Conservation (phyloP, 2,113 vertebrate genomes). For the human (Homo sapiens) region GRCh38 chr14:43224001-43224500, state of each 20-base stretch:
- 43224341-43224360: not conserved
- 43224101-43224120: not conserved
- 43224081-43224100: not conserved
- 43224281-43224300: not conserved
- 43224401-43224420: not conserved
- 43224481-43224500: not conserved
- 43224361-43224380: not conserved
- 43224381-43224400: not conserved
- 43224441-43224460: not conserved
- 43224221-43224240: not conserved
- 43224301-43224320: not conserved
- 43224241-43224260: too few species aligned
- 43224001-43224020: not conserved
- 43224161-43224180: not conserved
- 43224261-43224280: not conserved
- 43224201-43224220: accelerated
- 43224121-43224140: not conserved
- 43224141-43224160: not conserved
- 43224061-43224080: not conserved
- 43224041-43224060: not conserved
- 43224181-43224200: not conserved
- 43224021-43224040: not conserved
- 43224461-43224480: not conserved
- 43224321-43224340: not conserved
- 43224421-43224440: not conserved